phyloP scores from a whole-genome alignment of 2,113 vertebrate genomes.

The Leiothrix lutea region DNA sequence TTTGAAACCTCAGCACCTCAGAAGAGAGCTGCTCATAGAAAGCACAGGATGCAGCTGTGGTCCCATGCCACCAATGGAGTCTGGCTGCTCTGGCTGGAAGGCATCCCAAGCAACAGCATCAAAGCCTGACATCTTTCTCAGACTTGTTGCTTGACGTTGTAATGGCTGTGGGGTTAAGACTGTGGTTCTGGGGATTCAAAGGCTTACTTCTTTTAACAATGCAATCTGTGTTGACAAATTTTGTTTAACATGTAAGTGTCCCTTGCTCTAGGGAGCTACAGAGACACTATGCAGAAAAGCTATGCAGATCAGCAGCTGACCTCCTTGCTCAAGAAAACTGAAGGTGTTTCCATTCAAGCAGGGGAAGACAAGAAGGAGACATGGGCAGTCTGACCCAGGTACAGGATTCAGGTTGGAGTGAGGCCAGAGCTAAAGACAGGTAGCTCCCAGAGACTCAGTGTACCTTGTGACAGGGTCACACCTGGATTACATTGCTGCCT shows the following conservation, averaged over 20 bases:
- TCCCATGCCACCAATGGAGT: neutral
- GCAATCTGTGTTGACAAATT: neutral
- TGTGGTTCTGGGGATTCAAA: neutral
- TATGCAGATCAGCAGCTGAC: neutral
- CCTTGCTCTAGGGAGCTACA: neutral
- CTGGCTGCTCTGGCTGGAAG: neutral
- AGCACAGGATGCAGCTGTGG: neutral
- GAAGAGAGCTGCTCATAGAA: neutral
- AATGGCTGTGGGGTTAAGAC: neutral
- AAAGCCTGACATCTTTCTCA: neutral
- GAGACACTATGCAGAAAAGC: neutral
- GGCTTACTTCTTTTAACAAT: neutral
- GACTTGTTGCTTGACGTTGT: neutral
- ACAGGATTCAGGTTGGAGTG: fast-evolving
- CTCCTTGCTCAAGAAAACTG: neutral
- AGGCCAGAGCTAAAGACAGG: neutral
- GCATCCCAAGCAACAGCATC: neutral
- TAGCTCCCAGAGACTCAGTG: neutral
- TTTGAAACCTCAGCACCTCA: neutral
- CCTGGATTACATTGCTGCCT: neutral
- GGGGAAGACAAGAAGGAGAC: neutral
- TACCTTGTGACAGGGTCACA: neutral
- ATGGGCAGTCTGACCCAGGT: neutral
- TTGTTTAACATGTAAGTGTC: neutral
- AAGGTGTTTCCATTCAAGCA: neutral